Evolutionary conservation across 2,113 vertebrate genomes (phyloP).

Genomic region (Xiphophorus hellerii): DNA sequence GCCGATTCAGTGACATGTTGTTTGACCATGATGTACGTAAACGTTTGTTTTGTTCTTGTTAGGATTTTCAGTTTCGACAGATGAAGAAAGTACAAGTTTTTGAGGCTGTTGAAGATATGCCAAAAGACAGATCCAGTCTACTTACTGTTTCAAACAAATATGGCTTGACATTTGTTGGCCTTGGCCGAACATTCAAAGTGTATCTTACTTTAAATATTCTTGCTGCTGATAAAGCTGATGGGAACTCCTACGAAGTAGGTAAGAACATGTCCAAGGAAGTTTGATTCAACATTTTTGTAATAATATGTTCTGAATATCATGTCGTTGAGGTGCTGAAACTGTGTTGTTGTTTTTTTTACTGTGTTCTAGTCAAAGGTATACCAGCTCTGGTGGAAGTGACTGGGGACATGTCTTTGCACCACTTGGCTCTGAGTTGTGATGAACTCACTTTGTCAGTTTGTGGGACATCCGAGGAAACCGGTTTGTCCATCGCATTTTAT

Average conservation of each 20-base stretch:
- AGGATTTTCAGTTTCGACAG: conserved; percentile 97
- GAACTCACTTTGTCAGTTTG: conserved; percentile 91
- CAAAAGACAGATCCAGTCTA: conserved; percentile 88
- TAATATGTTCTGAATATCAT: neutral
- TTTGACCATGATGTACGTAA: neutral
- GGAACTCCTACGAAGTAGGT: conserved; percentile 91
- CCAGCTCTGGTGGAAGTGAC: conserved; percentile 78
- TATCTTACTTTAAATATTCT: conserved; percentile 86
- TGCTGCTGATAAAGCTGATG: conserved; percentile 83
- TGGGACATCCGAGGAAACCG: conserved; percentile 77
- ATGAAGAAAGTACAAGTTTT: conserved; percentile 94
- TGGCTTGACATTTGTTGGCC: conserved; percentile 88
- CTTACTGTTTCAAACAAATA: conserved; percentile 92
- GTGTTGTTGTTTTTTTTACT: neutral
- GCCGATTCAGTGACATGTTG: neutral
- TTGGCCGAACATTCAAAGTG: conserved; percentile 83
- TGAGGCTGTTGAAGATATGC: conserved; percentile 82
- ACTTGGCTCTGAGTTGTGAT: conserved; percentile 92
- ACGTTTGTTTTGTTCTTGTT: neutral
- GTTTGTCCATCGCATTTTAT: conserved; percentile 88
- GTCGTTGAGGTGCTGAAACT: neutral
- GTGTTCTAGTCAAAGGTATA: conserved; percentile 83
- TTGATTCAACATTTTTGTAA: neutral
- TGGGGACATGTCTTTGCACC: conserved; percentile 84
- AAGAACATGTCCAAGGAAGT: neutral